Percentiles rank a stretch among this genome's conserved stretches.
Conservation (phyloP, 2,113 vertebrate species). For the mouse (Mus musculus) region DNA sequence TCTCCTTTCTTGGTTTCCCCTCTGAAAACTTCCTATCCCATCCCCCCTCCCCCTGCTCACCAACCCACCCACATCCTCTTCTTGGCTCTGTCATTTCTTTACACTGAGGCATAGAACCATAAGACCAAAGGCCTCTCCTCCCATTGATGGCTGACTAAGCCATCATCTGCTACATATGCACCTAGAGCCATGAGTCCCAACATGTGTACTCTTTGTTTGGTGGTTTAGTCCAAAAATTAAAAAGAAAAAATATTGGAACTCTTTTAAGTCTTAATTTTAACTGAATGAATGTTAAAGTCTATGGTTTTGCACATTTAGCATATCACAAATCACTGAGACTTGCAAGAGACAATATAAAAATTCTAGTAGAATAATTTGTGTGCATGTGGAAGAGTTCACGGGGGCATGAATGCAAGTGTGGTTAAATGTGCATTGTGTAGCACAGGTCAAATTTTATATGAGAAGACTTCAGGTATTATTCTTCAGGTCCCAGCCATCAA, state of each 20-base stretch:
- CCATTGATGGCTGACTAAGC: too few relatives aligned
- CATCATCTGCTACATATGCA: too few relatives aligned
- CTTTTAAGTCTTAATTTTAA: slow-evolving; percentile 77
- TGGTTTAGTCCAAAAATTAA: not conserved
- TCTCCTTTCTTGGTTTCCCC: too few relatives aligned
- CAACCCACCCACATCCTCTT: too few relatives aligned
- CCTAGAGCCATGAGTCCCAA: too few relatives aligned
- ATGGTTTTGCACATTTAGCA: slow-evolving; percentile 76
- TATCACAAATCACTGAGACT: slow-evolving; percentile 68
- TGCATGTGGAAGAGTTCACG: not conserved
- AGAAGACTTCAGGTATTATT: not conserved
- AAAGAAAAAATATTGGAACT: not conserved
- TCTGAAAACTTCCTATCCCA: too few relatives aligned
- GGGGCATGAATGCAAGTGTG: too few relatives aligned
- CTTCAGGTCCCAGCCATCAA: not conserved
- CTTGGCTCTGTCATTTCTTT: too few relatives aligned
- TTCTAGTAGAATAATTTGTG: not conserved
- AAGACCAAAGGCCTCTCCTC: too few relatives aligned
- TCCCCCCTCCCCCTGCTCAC: too few relatives aligned
- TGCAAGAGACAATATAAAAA: not conserved
- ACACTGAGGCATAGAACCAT: too few relatives aligned
- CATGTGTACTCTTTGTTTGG: too few relatives aligned
- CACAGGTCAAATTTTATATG: not conserved
- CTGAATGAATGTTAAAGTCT: slow-evolving; percentile 71
- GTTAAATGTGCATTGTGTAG: not conserved